Base-by-base conservation (phyloP, 1,140 invertebrate species). In the Ganaspis sp. region DNA sequence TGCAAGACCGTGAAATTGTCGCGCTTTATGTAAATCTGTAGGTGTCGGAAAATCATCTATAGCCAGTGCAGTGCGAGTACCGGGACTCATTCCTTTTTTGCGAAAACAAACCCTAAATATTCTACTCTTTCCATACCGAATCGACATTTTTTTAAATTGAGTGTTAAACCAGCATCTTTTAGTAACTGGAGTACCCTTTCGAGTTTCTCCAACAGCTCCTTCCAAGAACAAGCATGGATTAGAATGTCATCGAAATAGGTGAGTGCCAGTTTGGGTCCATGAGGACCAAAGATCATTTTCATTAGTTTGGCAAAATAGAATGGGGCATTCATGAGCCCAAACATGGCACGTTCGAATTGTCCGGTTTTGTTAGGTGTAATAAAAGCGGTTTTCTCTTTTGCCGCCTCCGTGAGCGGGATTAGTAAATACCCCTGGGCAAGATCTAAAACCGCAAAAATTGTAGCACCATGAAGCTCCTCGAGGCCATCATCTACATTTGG, bases 251-350 rank as follows among this genome's bases (percentile, higher is more conserved):
- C 34, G 11, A 71, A 40, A 23, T 17, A 71, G 1, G 11, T 71
- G 9, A 71, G 9, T 9, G 69, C 21, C 9, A 71, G 9, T 15
- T 34, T 34, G 12, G 21, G 38, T n/a, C 37, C 12, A 23, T 71
- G 12, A 71, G 5, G 11, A 15, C 11, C 37, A 23, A 71, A 71
- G 9, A 17, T 11, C 0, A 8, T 21, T 8, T 23, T 49, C 45
- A 72, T 72, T 21, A 71, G 12, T 42, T 71, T 71, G 4, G 70
- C 6, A 72, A 72, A 72, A 23, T 72, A 72, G 4, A 72, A 40
- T 2, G 42, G 71, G 34, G 71, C 71, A 15, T 53, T 53, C 42
- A 53, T 34, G 6, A 34, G 29, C 29, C 29, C 29, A 34, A 34
- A 34, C 29, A 34, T 34, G 29, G 29, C 29, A 26, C 71, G 21